Percentiles rank a stretch among this genome's conserved stretches.
These are phyloP conservation scores for Myiozetetes cayanensis DNA, from an alignment of 2,113 vertebrate genomes.

Conservation along the genomic window DNA sequence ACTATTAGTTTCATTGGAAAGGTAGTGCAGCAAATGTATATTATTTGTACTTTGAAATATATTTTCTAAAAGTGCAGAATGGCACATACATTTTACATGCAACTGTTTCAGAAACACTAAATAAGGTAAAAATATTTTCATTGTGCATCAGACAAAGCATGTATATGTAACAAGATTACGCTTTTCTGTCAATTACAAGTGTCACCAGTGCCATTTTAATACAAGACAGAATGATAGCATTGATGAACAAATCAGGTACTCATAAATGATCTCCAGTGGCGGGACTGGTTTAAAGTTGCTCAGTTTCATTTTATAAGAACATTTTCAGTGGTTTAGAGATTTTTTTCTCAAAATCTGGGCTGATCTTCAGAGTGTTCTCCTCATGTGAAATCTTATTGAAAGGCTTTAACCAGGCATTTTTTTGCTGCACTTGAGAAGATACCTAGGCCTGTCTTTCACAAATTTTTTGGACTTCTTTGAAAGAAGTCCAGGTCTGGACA, in stretches of 20 bases:
- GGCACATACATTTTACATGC: not conserved
- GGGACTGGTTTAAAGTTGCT: not conserved
- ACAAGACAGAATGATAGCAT: not conserved
- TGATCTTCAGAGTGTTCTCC: not conserved
- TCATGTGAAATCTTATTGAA: not conserved
- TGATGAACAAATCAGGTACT: not conserved
- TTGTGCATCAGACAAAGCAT: not conserved
- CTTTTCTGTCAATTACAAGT: not conserved
- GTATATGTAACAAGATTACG: not conserved
- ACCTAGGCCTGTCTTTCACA: not conserved
- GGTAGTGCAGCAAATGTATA: fast-evolving
- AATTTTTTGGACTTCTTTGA: not conserved
- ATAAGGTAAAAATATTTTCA: not conserved
- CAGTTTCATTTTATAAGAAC: not conserved
- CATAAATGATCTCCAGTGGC: not conserved
- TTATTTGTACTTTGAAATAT: not conserved
- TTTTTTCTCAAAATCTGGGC: not conserved
- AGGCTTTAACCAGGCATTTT: not conserved
- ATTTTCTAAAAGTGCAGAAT: not conserved
- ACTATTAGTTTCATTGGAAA: not conserved
- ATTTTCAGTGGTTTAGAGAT: not conserved
- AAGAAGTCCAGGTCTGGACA: not conserved
- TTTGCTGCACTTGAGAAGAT: not conserved
- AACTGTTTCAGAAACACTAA: not conserved
- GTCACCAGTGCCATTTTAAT: not conserved